phyloP scores from a whole-genome alignment of 2,797 vertebrate genomes.

The Diglossa cyanea region DNA sequence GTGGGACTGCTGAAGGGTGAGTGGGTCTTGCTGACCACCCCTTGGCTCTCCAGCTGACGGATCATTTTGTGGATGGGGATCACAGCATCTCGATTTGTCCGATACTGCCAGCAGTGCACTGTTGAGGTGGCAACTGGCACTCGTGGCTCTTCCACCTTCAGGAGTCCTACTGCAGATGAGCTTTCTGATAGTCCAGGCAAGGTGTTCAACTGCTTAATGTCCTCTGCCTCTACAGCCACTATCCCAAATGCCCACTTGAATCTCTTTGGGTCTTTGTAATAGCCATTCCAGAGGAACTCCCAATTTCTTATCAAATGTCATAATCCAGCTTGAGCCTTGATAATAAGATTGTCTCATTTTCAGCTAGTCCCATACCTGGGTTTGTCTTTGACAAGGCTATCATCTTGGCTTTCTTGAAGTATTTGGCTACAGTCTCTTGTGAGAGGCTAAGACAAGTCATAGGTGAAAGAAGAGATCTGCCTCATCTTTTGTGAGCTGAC shows the following conservation, averaged over 20 bases:
- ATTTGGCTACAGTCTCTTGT: background rate
- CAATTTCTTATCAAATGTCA: background rate
- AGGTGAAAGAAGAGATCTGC: background rate
- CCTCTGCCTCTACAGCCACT: background rate
- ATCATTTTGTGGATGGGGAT: background rate
- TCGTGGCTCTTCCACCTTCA: background rate
- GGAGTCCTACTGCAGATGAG: background rate
- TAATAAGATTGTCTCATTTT: background rate
- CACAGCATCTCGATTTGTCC: fast-evolving
- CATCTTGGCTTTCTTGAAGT: background rate
- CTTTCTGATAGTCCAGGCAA: background rate
- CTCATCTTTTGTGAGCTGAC: background rate
- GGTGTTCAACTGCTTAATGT: background rate
- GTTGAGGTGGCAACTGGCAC: background rate
- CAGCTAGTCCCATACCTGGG: background rate
- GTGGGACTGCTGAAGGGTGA: background rate
- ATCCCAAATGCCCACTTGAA: background rate
- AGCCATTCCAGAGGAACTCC: background rate
- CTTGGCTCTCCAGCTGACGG: background rate
- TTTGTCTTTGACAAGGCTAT: background rate
- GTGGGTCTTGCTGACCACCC: background rate
- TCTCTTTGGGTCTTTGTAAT: background rate
- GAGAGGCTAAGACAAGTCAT: background rate
- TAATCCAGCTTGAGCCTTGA: background rate
- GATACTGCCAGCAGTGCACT: fast-evolving